Base-by-base conservation (phyloP, 2,797 vertebrate species). In the Tolypeutes matacus region DNA sequence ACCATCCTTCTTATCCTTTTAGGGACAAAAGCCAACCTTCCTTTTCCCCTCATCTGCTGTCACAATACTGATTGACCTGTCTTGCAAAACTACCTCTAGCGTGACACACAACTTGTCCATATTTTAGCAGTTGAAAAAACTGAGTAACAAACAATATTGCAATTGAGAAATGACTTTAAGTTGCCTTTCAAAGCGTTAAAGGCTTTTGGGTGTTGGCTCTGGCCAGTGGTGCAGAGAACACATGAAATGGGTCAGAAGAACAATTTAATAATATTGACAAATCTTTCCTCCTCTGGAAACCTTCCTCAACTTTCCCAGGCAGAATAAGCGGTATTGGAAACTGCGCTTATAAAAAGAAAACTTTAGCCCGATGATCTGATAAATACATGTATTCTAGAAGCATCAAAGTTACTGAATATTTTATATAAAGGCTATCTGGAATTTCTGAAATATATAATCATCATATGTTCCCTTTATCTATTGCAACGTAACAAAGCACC, bases 161-260 rank as follows among this genome's bases (percentile, higher is more conserved):
- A 77, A 64, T 34, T 80, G 82, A 56, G 62, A 90, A 93, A 86
- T 67, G 31, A 87, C 77, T 95, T 70, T 39, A 60, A 94, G 60
- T 13, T 72, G 15, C 31, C 89, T 96, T 94, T 92, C 64, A 73
- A 90, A 95, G 67, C 73, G 72, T 58, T 65, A 36, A 91, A 88
- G 31, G 10, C 25, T 62, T 83, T 73, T 31, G n/a, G 46, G 58
- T 49, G 23, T 83, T 86, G 88, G 75, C n/a, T 14, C 14, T 3
- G 64, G 91, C 27, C 6, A 23, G 36, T 46, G 65, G 27, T 9
- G 2, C 34, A 12, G 64, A 51, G 39, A 77, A 56, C 29, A 39
- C 34, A 51, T 31, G 15, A 92, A 92, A 91, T 67, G 58, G 39
- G 83, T 67, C 15, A 27, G 31, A 56, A 56, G 21, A 56, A 18